phyloP scores from a whole-genome alignment of 2,113 vertebrate genomes.

The Neotragus moschatus region DNA sequence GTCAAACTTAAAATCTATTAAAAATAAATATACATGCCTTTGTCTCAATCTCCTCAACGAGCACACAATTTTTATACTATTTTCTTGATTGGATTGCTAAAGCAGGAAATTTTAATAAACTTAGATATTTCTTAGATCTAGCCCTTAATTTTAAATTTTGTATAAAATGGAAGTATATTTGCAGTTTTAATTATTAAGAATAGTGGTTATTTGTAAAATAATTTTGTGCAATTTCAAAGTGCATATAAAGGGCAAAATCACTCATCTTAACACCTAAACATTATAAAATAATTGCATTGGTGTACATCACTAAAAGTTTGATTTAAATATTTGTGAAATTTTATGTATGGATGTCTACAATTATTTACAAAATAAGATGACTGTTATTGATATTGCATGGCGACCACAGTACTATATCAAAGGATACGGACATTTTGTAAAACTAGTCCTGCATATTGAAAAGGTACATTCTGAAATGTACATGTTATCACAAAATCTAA shows the following conservation, averaged over 20 bases:
- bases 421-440: not conserved
- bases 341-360: not conserved
- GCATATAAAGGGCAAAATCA: not conserved
- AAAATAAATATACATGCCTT: not conserved
- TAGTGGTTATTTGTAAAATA: not conserved
- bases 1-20: constrained; percentile 37
- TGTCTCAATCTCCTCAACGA: not conserved
- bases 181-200: not conserved
- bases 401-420: not conserved
- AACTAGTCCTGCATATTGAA: not conserved
- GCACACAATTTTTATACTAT: not conserved
- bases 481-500: not conserved
- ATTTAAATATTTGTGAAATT: not conserved
- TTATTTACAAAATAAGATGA: not conserved
- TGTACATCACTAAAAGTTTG: not conserved
- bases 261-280: not conserved
- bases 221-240: not conserved
- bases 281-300: not conserved
- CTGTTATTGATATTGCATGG: not conserved
- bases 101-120: not conserved
- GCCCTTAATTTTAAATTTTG: not conserved
- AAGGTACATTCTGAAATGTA: not conserved
- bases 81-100: not conserved
- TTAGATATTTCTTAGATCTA: not conserved
- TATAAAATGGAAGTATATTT: not conserved